Evolutionary conservation across 1,140 invertebrate species (phyloP).

Genomic region (Diachasmimorpha longicaudata): DNA sequence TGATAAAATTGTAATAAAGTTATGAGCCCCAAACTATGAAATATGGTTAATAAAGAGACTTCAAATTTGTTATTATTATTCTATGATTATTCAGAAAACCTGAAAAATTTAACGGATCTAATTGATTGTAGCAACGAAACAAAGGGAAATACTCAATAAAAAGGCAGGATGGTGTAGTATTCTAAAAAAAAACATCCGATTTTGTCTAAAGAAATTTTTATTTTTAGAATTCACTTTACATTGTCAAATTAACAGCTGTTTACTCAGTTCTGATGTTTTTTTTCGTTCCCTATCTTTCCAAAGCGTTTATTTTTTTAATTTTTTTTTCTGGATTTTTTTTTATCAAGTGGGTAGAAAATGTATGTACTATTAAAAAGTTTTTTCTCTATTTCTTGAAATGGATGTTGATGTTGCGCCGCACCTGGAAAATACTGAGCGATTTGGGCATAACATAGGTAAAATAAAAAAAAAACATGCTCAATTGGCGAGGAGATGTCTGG

Average conservation of each 20-base stretch:
- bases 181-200: background rate
- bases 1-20: constrained; percentile 4
- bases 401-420: constrained; percentile 57
- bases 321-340: constrained; percentile 31
- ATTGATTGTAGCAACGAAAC: background rate
- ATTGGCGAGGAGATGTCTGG: background rate
- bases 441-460: constrained; percentile 29
- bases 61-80: constrained; percentile 18
- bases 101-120: background rate
- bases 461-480: background rate
- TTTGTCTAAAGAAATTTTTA: constrained; percentile 40
- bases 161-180: background rate
- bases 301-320: constrained; percentile 39
- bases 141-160: too few relatives aligned
- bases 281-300: constrained; percentile 37
- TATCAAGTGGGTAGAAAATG: constrained; percentile 41
- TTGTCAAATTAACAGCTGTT: constrained; percentile 24
- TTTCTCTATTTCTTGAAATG: constrained; percentile 43
- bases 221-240: constrained; percentile 51
- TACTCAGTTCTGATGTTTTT: background rate
- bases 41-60: constrained; percentile 3
- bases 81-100: background rate
- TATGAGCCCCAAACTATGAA: background rate
- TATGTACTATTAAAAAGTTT: constrained; percentile 9
- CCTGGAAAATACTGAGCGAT: constrained; percentile 61